phyloP scores from a whole-genome alignment of 2,888 invertebrate genomes.

The Drosophila neonasuta region DNA sequence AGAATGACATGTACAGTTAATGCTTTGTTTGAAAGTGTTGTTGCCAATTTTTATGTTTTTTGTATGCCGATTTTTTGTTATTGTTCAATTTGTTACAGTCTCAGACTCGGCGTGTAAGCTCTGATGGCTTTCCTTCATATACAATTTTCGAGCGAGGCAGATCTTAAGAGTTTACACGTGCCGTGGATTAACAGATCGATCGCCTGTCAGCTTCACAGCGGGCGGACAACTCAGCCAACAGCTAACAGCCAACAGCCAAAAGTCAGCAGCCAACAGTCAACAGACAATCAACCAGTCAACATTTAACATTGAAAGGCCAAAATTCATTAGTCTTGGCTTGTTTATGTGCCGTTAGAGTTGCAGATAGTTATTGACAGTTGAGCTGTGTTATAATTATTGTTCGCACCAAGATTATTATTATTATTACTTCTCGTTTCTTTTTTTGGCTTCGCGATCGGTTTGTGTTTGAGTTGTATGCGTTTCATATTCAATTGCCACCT shows the following conservation, averaged over 20 bases:
- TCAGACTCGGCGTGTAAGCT: conserved; percentile 10
- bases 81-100: conserved; percentile 35
- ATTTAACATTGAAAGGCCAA: conserved; percentile 29
- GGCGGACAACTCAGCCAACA: conserved; percentile 31
- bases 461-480: conserved; percentile 46
- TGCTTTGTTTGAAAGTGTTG: conserved; percentile 8
- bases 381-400: conserved; percentile 46
- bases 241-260: conserved; percentile 13
- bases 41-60: conserved; percentile 27
- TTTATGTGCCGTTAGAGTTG: conserved; percentile 59
- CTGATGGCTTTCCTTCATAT: background rate
- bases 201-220: conserved; percentile 34
- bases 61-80: conserved; percentile 9
- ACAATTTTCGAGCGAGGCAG: conserved; percentile 34
- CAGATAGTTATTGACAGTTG: conserved; percentile 52
- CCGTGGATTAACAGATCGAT: conserved; percentile 64
- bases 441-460: conserved; percentile 2
- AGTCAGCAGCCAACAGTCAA: conserved; percentile 7
- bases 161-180: conserved; percentile 71
- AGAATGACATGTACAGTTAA: conserved; percentile 10
- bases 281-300: conserved; percentile 13
- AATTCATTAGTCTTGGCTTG: conserved; percentile 49
- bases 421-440: background rate
- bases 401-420: conserved; percentile 23
- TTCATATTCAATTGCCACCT: conserved; percentile 47